Evolutionary conservation across 2,888 invertebrate species (phyloP), one percentile per base, ranked within the genome.

Genomic region (Peribatodes rhomboidaria): DNA sequence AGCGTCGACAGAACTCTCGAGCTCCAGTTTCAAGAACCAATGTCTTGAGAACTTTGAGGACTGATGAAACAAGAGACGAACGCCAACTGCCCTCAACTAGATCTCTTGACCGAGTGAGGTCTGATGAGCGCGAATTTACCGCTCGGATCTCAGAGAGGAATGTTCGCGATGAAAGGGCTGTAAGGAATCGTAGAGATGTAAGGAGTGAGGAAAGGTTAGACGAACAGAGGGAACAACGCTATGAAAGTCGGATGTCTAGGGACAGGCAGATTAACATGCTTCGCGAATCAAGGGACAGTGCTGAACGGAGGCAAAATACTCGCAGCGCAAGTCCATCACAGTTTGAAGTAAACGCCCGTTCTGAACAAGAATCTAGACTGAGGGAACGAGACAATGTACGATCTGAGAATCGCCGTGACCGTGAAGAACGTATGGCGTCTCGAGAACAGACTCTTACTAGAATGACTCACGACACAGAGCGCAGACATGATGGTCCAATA

Each of bases 121-220:
- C 31, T 35, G 14, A 44, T 14, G 37, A 62, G n/a, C 49, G 44
- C 1, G 44, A 61, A 56, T 13, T 41, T 27, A 41, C 37, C 18
- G 16, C 31, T 13, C 49, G 50, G 11, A 27, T 58, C 49, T 13
- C 54, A 22, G 65, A 61, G n/a, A 60, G 54, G n/a, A 63, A 49
- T 18, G 33, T 50, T 37, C 52, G 49, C 22, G 35, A 60, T 46
- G 59, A 47, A 27, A 57, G 55, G 37, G 16, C 22, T 41, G 27
- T 54, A 14, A 60, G 18, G 42, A 16, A 53, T 44, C 64, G 55
- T 14, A 62, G 55, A 20, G 55, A 65, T 39, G 52, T 59, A 56
- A 59, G 44, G 14, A 56, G 14, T 41, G 35, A 44, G 11, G 49
- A 67, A 46, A 58, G 22, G 22, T 47, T 60, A 41, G 68, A 66